Evolutionary conservation across 2,888 invertebrate species (phyloP).

Genomic region (Lottia scabra): DNA sequence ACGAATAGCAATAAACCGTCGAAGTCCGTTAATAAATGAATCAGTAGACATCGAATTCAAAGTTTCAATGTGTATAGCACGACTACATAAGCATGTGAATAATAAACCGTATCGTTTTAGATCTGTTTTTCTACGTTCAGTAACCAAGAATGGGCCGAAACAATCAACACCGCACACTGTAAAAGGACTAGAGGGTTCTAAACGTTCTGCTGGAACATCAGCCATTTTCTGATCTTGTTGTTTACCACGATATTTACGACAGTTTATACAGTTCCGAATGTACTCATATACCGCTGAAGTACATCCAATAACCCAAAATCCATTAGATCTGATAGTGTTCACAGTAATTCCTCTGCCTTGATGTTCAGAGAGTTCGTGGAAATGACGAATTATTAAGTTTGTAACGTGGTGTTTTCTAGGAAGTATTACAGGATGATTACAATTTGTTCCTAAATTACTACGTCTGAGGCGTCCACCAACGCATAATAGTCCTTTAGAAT

Average conservation of each 20-base stretch:
- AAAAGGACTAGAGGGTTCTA: conserved; percentile 51
- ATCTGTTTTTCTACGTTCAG: conserved; percentile 42
- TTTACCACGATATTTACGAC: conserved; percentile 41
- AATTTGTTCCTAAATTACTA: too few relatives aligned
- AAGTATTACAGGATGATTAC: conserved; percentile 39
- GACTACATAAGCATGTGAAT: conserved; percentile 56
- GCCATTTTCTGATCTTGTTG: conserved; percentile 42
- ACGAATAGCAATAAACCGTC: conserved; percentile 18
- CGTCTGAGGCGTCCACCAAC: too few relatives aligned
- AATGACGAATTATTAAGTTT: conserved; percentile 4
- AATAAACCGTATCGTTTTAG: conserved; percentile 53
- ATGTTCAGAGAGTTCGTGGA: too few relatives aligned
- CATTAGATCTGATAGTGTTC: conserved; percentile 32
- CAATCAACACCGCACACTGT: conserved; percentile 47
- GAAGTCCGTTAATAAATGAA: conserved; percentile 31
- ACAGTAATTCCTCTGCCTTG: conserved; percentile 30
- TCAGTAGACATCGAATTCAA: conserved; percentile 35
- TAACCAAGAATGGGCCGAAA: conserved; percentile 30
- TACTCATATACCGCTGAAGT: conserved; percentile 34
- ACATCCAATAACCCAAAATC: conserved; percentile 57
- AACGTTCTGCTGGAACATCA: conserved; percentile 54
- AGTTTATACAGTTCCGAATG: conserved; percentile 50
- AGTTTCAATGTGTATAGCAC: conserved; percentile 54
- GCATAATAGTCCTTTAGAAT: too few relatives aligned
- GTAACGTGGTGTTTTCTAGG: conserved; percentile 35